Conservation (phyloP, 2,797 vertebrate genomes). For the Xenopus petersii region DNA sequence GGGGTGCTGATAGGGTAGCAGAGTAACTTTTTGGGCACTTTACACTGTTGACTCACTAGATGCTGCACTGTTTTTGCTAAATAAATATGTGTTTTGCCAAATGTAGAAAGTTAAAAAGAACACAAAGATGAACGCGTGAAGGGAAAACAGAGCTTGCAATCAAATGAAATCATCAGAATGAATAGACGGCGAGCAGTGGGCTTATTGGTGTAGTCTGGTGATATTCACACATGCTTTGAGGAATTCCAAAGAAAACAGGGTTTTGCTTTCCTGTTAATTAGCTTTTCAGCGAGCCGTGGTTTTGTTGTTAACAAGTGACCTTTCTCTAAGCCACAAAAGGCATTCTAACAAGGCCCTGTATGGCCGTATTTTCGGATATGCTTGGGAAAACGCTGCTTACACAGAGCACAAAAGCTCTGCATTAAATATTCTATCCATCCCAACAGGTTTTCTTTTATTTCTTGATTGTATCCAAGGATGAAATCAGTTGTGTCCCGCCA, state of each 20-base stretch:
- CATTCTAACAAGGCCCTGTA: slow-evolving; percentile 18
- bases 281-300: slow-evolving; percentile 2
- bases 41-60: too few relatives aligned
- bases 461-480: not conserved
- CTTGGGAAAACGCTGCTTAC: slow-evolving; percentile 21
- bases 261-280: slow-evolving; percentile 28
- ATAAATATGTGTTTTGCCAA: too few relatives aligned
- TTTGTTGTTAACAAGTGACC: slow-evolving; percentile 28
- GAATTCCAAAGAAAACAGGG: slow-evolving; percentile 5
- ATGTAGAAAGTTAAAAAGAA: too few relatives aligned
- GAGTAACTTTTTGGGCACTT: too few relatives aligned
- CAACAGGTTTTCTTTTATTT: not conserved
- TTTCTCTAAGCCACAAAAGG: slow-evolving; percentile 34
- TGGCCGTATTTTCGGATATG: slow-evolving; percentile 2
- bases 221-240: slow-evolving; percentile 14
- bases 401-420: slow-evolving; percentile 4
- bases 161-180: too few relatives aligned
- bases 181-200: too few relatives aligned
- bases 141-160: too few relatives aligned
- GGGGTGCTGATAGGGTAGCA: too few relatives aligned
- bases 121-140: too few relatives aligned
- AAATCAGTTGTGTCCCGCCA: too few relatives aligned
- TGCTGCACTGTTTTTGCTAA: not conserved
- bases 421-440: slow-evolving; percentile 19
- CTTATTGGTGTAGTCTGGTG: not conserved